Percentiles rank a stretch among this genome's conserved stretches.
phyloP scores from a whole-genome alignment of 1,140 invertebrate genomes.

The Trachelipus rathkii region DNA sequence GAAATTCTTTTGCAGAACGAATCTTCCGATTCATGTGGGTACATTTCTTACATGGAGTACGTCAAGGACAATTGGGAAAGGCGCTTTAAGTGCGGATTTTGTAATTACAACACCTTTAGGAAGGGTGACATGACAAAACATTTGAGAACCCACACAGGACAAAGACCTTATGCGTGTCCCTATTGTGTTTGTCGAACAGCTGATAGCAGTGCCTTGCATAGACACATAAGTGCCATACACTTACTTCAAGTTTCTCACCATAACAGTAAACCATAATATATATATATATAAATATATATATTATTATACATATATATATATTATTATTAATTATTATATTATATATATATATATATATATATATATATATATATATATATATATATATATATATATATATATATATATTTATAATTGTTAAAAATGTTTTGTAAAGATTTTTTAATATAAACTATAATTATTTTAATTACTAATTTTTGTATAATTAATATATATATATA shows the following conservation, averaged over 20 bases:
- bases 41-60: neutral
- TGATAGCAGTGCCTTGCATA: conserved; percentile 1
- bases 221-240: neutral
- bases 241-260: too few relatives aligned
- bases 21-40: neutral
- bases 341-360: neutral
- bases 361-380: conserved; percentile 15
- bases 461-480: too few relatives aligned
- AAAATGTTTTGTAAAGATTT: too few relatives aligned
- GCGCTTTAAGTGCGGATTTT: neutral
- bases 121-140: conserved; percentile 36
- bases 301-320: too few relatives aligned
- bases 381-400: conserved; percentile 13
- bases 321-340: too few relatives aligned
- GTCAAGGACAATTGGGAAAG: neutral
- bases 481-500: too few relatives aligned
- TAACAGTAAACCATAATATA: too few relatives aligned
- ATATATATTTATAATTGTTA: neutral
- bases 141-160: conserved; percentile 51
- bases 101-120: neutral
- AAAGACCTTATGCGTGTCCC: conserved; percentile 47
- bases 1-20: conserved; percentile 2
- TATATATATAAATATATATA: too few relatives aligned
- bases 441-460: too few relatives aligned
- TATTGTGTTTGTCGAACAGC: conserved; percentile 45